Evolutionary conservation across 2,797 vertebrate genomes (phyloP).

Genomic region (Petrocephalus sullivani): DNA sequence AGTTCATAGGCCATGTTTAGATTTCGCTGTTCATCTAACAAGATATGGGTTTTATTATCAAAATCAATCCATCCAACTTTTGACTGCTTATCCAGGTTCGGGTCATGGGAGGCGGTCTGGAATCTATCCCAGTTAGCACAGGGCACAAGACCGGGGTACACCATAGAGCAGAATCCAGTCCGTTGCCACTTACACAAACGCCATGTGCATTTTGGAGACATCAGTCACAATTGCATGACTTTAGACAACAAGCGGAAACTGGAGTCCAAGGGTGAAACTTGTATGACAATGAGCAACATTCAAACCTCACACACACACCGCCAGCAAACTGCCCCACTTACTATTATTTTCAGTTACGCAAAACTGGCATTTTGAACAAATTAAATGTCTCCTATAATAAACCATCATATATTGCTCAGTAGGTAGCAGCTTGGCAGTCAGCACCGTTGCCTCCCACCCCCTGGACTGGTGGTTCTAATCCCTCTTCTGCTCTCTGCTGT

Average conservation of each 20-base stretch:
- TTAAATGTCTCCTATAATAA: neutral
- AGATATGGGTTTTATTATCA: neutral
- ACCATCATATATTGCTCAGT: neutral
- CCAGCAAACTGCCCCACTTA: neutral
- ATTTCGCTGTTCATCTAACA: neutral
- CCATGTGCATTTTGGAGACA: neutral
- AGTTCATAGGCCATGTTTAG: slow-evolving; percentile 1
- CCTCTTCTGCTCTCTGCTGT: neutral
- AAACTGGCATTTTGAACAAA: neutral
- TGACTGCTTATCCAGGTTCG: neutral
- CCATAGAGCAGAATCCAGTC: no score
- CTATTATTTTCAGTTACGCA: neutral
- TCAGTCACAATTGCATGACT: neutral
- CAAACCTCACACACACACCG: neutral
- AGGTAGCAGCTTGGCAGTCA: neutral
- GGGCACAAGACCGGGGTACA: no score
- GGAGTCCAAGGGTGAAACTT: neutral
- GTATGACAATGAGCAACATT: neutral
- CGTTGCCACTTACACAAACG: no score
- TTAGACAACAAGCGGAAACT: neutral
- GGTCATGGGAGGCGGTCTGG: neutral
- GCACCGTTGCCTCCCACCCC: neutral
- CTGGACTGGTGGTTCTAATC: neutral
- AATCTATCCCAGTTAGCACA: neutral
- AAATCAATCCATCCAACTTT: neutral